phyloP scores from a whole-genome alignment of 2,797 vertebrate species.

The Astyanax mexicanus region DNA sequence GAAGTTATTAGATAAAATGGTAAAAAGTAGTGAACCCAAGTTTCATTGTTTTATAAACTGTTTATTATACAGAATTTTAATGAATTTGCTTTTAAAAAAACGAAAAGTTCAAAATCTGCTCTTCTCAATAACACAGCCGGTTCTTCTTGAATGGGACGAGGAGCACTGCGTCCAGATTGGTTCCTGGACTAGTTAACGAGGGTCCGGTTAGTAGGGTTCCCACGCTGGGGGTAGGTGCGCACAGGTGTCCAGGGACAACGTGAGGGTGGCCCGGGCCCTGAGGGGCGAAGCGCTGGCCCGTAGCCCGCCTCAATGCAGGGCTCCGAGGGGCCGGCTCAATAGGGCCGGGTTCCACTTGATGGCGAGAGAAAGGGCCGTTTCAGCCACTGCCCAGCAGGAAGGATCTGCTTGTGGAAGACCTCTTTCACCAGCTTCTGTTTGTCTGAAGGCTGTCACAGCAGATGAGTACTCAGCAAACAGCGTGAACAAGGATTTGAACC shows the following conservation, averaged over 20 bases:
- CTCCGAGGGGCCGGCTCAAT: slow-evolving; percentile 92
- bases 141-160: slow-evolving; percentile 3
- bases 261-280: slow-evolving; percentile 77
- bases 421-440: slow-evolving; percentile 95
- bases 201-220: slow-evolving; percentile 69
- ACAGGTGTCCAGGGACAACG: slow-evolving; percentile 81
- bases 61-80: too few relatives aligned
- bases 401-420: slow-evolving; percentile 94
- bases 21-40: too few relatives aligned
- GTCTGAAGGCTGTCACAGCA: slow-evolving; percentile 97
- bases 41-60: too few relatives aligned
- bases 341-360: slow-evolving; percentile 95
- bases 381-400: slow-evolving; percentile 93
- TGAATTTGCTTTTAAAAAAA: too few relatives aligned
- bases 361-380: slow-evolving; percentile 94
- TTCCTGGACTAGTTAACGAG: slow-evolving; percentile 29
- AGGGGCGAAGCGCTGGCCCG: slow-evolving; percentile 82
- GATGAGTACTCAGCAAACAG: slow-evolving; percentile 99
- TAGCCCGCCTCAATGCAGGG: slow-evolving; percentile 92
- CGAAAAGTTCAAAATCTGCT: too few relatives aligned
- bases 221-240: slow-evolving; percentile 78
- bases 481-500: slow-evolving; percentile 99
- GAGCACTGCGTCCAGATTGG: slow-evolving; percentile 31
- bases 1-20: too few relatives aligned
- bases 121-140: neutral